phyloP scores from a whole-genome alignment of 2,888 invertebrate species.

The Leptinotarsa haldemani region DNA sequence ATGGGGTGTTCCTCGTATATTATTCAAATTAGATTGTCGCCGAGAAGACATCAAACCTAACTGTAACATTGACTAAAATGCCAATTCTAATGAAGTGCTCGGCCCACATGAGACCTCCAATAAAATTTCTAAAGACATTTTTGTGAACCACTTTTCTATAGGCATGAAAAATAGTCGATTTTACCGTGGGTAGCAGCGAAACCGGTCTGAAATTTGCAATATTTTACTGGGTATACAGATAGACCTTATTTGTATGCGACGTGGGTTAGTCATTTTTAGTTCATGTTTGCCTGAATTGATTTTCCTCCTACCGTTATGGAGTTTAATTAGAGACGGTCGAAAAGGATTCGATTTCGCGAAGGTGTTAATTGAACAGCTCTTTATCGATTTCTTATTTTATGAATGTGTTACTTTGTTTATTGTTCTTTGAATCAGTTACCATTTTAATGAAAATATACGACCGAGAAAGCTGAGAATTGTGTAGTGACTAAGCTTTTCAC shows the following conservation, averaged over 20 bases:
- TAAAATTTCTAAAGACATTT: constrained; percentile 49
- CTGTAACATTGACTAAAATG: constrained; percentile 31
- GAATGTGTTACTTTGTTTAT: constrained; percentile 36
- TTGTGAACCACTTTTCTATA: constrained; percentile 51
- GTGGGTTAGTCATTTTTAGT: constrained; percentile 56
- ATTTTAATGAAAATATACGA: neutral
- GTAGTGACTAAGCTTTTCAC: no score
- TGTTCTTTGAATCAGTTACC: neutral
- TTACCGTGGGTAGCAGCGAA: constrained; percentile 58
- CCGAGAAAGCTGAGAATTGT: neutral
- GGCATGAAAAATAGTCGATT: constrained; percentile 12
- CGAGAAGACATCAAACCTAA: constrained; percentile 22
- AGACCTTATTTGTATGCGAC: constrained; percentile 58
- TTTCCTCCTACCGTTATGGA: constrained; percentile 43
- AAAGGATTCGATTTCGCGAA: constrained; percentile 43
- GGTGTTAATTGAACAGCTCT: constrained; percentile 45
- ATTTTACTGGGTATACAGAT: constrained; percentile 60
- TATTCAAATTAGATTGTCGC: neutral
- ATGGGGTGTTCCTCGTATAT: neutral
- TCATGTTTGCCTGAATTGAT: constrained; percentile 47
- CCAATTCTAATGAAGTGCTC: constrained; percentile 47
- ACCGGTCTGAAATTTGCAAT: constrained; percentile 63
- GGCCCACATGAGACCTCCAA: constrained; percentile 43
- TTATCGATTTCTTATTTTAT: constrained; percentile 36
- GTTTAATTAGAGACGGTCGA: constrained; percentile 47